Base-by-base conservation (phyloP, 2,113 vertebrate species). In the Amphiprion percula region DNA sequence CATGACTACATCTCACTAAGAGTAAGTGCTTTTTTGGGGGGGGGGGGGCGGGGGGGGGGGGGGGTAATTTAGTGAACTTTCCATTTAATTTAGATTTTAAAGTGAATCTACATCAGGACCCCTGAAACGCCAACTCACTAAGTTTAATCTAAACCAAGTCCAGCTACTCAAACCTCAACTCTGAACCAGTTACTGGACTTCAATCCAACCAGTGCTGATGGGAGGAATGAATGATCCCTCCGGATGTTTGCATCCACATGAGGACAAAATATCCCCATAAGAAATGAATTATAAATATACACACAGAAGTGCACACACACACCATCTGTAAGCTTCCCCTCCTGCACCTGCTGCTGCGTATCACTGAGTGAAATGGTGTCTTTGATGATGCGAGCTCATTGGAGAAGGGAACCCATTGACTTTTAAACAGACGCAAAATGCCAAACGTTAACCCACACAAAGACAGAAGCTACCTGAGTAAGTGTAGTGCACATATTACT, bases 381-480 rank as follows among this genome's bases (percentile, higher is more conserved):
- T 85, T 74, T 86, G 87, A 90, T 91, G 88, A 83, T 83, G 64
- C 44, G 53, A 47, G 65, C 72, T 82, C 67, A 88, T 80, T 86
- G 80, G 71, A 66, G 54, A 81, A 74, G 44, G 62, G 46, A 90
- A 86, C 56, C 60, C 68, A 85, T 53, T 85, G 86, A 91, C 87
- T 91, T 92, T 85, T 90, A 81, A 92, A 79, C 66, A 76, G 69
- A 84, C 81, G 52, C 75, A 73, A 91, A 91, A 92, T 91, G 90
- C 91, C 92, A 92, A 88, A 67, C 84, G 71, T 59, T 17, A 53
- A 44, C 41, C 30, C 30, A 3, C 37, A 49, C 46, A 75, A 77
- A 86, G 41, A 52, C 17, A 60, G 17, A 80, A 68, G 61, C 28
- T 11, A 49, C 46, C 44, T 80, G 21, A 8, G 9, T 60, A 19